Base-by-base conservation (phyloP, 2,888 invertebrate species). In the Acleris holmiana region DNA sequence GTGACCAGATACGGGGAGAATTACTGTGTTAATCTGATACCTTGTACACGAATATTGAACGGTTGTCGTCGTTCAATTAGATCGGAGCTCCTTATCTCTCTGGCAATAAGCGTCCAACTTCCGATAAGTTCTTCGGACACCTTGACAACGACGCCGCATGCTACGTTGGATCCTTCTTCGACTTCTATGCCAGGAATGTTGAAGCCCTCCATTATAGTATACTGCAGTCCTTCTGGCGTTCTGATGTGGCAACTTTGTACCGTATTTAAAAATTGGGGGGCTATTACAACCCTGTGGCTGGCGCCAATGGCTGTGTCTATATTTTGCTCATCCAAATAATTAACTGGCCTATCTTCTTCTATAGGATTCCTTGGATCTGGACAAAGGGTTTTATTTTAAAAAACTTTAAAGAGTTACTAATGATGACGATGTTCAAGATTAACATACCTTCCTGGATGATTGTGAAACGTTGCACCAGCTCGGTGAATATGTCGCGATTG, bases 341-440 rank as follows among this genome's bases (percentile, higher is more conserved):
- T 23, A 13, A 66, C 44, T 10, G 21, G 47, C 35, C 66, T 59
- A 19, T 62, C 53, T 29, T 67, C 69, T 21, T 60, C 59, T 5
- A 67, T 65, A 7, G 69, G 69, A 41, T 69, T 69, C 18, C 60
- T 59, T 4, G 69, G 69, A 56, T 69, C 68, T 69, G 47, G 23
- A 47, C 57, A 41, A 51, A 35, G 17, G n/a, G 25, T 8, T 29
- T 41, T 5, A 6, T 17, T 13, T 47, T 2, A 47, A 55, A 44
- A 25, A n/a, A 23, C 2, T 47, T 47, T 17, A 10, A 8, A 29
- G 2, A 21, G 3, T 29, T 7, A 6, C 7, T 17, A 44, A 7
- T 2, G 17, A 44, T 7, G 2, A 44, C 44, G 4, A 44, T 44
- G 5, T 1, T 44, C 2, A 44, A 44, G 44, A 13, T 40, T 25